Evolutionary conservation across 2,888 invertebrate genomes (phyloP), one percentile per base, ranked within the genome.

Genomic region (Drosophila acutilabella): DNA sequence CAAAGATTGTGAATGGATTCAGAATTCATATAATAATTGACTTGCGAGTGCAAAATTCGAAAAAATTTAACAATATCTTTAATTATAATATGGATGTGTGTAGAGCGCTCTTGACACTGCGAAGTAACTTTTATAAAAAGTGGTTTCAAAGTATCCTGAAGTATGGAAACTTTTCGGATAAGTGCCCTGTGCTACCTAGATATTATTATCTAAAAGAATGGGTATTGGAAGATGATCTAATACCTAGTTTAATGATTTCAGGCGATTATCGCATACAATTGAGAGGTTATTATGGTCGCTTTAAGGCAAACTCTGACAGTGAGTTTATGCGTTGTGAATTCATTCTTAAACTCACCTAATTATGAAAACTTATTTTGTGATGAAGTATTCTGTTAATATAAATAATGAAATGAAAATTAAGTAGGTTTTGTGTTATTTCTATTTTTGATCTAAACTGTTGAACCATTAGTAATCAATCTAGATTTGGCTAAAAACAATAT

Each of bases 131-230:
- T 36, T 64, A 64, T 10, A 57, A 42, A 4, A 64, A 48, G 11
- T 64, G 58, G 64, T 57, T 64, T 23, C 20, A 16, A 0, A 64
- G 14, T 48, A 13, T 86, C 0, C 13, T 56, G 3, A 76, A 72
- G 13, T 59, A 69, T 30, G 71, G 84, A 2, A 82, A 81, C 16
- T 74, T 81, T 26, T 71, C 80, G 11, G 47, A 11, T 5, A 54
- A 62, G 6, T 88, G 88, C 40, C 88, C 88, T 3, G 62, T 80
- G 23, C 14, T 62, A 41, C 14, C 54, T 2, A 64, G 48, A n/a
- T 62, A 67, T 18, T 82, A 82, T 36, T 72, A 74, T 20, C n/a
- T 80, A 7, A 54, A 45, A 7, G 66, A 23, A 33, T 81, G 62
- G 62, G 14, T 42, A 26, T 6, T 75, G n/a, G 71, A 67, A n/a